Base-by-base conservation (phyloP, 2,888 invertebrate species). In the Ophioninae sp. region DNA sequence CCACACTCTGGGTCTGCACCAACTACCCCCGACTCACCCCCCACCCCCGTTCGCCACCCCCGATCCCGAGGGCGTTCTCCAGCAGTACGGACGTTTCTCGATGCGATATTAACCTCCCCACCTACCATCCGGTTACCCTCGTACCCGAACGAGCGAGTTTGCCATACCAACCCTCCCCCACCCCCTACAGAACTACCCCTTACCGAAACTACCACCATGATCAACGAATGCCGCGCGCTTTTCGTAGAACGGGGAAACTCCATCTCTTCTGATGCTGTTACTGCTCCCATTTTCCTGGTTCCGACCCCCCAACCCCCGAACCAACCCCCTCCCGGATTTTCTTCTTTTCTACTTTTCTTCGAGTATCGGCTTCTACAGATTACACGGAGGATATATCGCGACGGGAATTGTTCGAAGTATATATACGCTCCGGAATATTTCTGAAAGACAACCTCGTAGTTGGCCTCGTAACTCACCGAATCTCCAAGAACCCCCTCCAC, bases 81-180 rank as follows among this genome's bases (percentile, higher is more conserved):
- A 61, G 58, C 76, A 71, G 76, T 83, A 82, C 81, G 78, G 64
- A 69, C 63, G 68, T 71, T 79, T 58, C 74, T 63, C 81, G 30
- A 64, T 68, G 72, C 76, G 75, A 82, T 79, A 75, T 79, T 74
- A 82, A 82, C 84, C 82, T 85, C 80, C 81, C 76, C 86, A 39
- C 61, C 56, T 13, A 59, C 39, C 80, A 58, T 20, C 17, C 20
- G 20, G 23, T 65, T n/a, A 51, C 30, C 44, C 30, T 56, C 69
- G 37, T 71, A 74, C 79, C 63, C 41, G 71, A 75, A 65, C 71
- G 74, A 75, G 64, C 59, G 59, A 74, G 6, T 75, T 71, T 63
- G 73, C 78, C 63, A 78, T 79, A 71, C 51, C 65, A 20, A 20
- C 22, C 68, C 63, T 23, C 44, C 68, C 75, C 22, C 69, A 20